Evolutionary conservation across 2,113 vertebrate species (phyloP).

Genomic region (Cynoglossus semilaevis): DNA sequence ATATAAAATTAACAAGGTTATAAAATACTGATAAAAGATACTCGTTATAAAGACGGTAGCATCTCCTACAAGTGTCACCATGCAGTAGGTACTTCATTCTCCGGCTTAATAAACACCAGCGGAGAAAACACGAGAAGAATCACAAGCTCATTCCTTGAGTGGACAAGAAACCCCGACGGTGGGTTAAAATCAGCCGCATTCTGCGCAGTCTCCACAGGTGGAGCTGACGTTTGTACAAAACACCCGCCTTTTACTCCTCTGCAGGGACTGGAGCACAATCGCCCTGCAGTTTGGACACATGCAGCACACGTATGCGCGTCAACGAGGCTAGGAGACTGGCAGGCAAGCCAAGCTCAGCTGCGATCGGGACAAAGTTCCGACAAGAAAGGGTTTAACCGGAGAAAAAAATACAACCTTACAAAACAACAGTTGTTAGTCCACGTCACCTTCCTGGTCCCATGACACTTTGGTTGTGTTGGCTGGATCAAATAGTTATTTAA

Average conservation of each 20-base stretch:
- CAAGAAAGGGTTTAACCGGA: not conserved
- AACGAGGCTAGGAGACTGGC: too few species aligned
- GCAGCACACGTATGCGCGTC: slow-evolving; percentile 26
- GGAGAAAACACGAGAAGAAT: slow-evolving; percentile 74
- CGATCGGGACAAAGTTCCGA: too few species aligned
- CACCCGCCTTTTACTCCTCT: not conserved
- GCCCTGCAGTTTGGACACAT: slow-evolving; percentile 21
- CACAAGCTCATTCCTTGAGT: slow-evolving; percentile 71
- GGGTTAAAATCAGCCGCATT: slow-evolving; percentile 48
- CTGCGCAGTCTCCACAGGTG: slow-evolving; percentile 9
- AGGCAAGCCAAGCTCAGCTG: not conserved
- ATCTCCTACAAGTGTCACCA: slow-evolving; percentile 74
- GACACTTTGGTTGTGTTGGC: not conserved
- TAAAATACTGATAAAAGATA: slow-evolving; percentile 79
- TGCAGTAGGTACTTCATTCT: slow-evolving; percentile 71
- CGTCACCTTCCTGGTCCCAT: not conserved
- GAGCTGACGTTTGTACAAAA: slow-evolving; percentile 18
- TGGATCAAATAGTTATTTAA: not conserved
- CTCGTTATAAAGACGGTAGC: slow-evolving; percentile 73
- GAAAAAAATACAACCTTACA: not conserved
- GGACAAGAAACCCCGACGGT: slow-evolving; percentile 34
- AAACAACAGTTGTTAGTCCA: not conserved
- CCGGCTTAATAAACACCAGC: slow-evolving; percentile 68
- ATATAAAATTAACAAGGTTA: slow-evolving; percentile 79
- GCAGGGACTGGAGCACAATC: too few species aligned